Percentiles rank a stretch among this genome's conserved stretches.
Conservation (phyloP, 1,140 invertebrate species). For the Chrysopa pallens region DNA sequence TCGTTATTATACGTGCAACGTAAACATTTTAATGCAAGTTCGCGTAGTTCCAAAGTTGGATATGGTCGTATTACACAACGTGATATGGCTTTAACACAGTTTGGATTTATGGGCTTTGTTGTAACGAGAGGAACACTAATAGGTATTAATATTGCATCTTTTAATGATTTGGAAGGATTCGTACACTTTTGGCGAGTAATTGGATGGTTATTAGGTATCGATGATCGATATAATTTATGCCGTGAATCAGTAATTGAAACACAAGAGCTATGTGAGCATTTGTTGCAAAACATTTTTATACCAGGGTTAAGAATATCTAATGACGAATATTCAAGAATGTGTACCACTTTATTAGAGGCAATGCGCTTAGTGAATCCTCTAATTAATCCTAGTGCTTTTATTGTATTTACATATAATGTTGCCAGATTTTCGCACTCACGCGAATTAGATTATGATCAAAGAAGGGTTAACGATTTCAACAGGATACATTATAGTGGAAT, state of each 20-base stretch:
- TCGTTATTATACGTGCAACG: constrained; percentile 45
- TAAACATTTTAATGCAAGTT: constrained; percentile 41
- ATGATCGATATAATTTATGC: constrained; percentile 47
- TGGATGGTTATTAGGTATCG: constrained; percentile 60
- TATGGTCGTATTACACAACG: constrained; percentile 42
- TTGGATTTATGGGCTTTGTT: constrained; percentile 68
- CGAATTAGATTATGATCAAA: too few relatives aligned
- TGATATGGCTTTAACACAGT: constrained; percentile 70
- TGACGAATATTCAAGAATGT: constrained; percentile 10
- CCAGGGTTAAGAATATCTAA: constrained; percentile 8
- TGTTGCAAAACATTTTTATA: constrained; percentile 10
- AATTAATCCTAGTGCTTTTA: too few relatives aligned
- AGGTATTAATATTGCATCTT: constrained; percentile 31
- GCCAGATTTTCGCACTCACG: too few relatives aligned
- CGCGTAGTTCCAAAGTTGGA: constrained; percentile 25
- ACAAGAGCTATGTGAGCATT: constrained; percentile 12
- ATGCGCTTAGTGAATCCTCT: constrained; percentile 14
- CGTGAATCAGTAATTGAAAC: constrained; percentile 17
- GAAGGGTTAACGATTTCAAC: too few relatives aligned
- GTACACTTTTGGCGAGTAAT: constrained; percentile 72
- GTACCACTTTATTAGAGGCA: constrained; percentile 12
- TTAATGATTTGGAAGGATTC: constrained; percentile 51
- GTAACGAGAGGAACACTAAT: constrained; percentile 43
- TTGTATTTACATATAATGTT: too few relatives aligned
- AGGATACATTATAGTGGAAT: too few relatives aligned